Evolutionary conservation across 1,140 invertebrate genomes (phyloP).

Genomic region (Grapholita molesta): DNA sequence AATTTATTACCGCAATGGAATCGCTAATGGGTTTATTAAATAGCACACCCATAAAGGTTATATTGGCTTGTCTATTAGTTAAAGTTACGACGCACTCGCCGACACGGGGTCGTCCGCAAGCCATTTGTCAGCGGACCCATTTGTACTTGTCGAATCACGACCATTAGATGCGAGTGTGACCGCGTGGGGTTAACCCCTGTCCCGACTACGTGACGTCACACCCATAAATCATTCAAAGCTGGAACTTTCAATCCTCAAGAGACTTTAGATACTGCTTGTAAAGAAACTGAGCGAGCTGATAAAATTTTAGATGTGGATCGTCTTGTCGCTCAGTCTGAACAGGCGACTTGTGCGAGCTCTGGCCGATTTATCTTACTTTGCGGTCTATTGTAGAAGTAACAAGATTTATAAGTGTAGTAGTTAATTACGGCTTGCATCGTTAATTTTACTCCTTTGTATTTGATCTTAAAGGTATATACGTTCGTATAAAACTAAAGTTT

Average conservation of each 20-base stretch:
- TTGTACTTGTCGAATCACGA: slow-evolving; percentile 77
- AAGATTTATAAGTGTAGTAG: slow-evolving; percentile 67
- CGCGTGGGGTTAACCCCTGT: slow-evolving; percentile 59
- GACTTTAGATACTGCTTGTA: slow-evolving; percentile 19
- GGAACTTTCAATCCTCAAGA: slow-evolving; percentile 12
- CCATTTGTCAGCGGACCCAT: slow-evolving; percentile 74
- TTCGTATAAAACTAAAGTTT: slow-evolving; percentile 75
- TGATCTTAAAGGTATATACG: slow-evolving; percentile 45
- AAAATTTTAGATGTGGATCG: slow-evolving; percentile 27
- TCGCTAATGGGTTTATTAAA: slow-evolving; percentile 50
- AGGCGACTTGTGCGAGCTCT: slow-evolving; percentile 62
- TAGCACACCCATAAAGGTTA: slow-evolving; percentile 51
- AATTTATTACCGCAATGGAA: slow-evolving; percentile 34
- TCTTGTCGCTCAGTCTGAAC: slow-evolving; percentile 39
- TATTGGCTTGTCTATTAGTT: slow-evolving; percentile 56
- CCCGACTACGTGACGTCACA: slow-evolving; percentile 37
- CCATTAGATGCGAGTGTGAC: slow-evolving; percentile 74
- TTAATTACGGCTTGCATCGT: slow-evolving; percentile 63
- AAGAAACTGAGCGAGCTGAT: background rate
- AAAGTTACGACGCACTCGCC: slow-evolving; percentile 56
- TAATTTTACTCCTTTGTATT: slow-evolving; percentile 39
- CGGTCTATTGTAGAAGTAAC: slow-evolving; percentile 59
- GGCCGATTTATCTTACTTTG: slow-evolving; percentile 73
- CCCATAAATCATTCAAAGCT: slow-evolving; percentile 20
- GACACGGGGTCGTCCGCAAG: slow-evolving; percentile 63